These are phyloP conservation scores for Masnerella sp. DNA, from an alignment of 2,888 invertebrate species.

Conservation along the genomic window DNA sequence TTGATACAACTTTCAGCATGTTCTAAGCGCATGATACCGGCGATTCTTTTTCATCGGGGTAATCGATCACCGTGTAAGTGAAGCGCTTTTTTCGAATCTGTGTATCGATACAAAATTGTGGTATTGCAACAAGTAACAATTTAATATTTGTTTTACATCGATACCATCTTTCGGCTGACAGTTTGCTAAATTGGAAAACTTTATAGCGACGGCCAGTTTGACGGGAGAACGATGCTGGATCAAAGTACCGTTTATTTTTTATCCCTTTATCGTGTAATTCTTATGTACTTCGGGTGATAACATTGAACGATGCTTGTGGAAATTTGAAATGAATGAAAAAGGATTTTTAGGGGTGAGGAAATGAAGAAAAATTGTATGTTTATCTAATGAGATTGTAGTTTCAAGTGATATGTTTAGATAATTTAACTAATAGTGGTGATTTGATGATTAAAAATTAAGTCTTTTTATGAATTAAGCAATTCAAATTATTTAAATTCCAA, in stretches of 20 bases:
- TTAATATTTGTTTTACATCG: conserved; percentile 39
- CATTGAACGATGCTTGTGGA: too few relatives aligned
- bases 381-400: too few relatives aligned
- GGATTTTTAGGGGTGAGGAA: too few relatives aligned
- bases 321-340: too few relatives aligned
- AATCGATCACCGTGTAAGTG: conserved; percentile 42
- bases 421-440: too few relatives aligned
- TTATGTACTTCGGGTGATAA: too few relatives aligned
- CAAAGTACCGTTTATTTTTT: not conserved
- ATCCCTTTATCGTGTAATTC: too few relatives aligned
- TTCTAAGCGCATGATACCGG: conserved; percentile 11
- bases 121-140: conserved; percentile 43
- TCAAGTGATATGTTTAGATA: too few relatives aligned
- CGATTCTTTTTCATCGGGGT: conserved; percentile 32
- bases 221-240: not conserved
- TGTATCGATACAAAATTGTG: conserved; percentile 21
- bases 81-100: conserved; percentile 28
- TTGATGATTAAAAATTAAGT: too few relatives aligned
- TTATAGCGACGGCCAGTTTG: conserved; percentile 2
- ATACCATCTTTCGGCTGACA: conserved; percentile 39
- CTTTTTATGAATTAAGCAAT: too few relatives aligned
- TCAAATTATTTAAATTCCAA: too few relatives aligned
- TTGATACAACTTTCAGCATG: conserved; percentile 35
- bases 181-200: conserved; percentile 40
- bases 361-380: too few relatives aligned